Base-by-base conservation (phyloP, 2,113 vertebrate species). In the Furnarius figulus region DNA sequence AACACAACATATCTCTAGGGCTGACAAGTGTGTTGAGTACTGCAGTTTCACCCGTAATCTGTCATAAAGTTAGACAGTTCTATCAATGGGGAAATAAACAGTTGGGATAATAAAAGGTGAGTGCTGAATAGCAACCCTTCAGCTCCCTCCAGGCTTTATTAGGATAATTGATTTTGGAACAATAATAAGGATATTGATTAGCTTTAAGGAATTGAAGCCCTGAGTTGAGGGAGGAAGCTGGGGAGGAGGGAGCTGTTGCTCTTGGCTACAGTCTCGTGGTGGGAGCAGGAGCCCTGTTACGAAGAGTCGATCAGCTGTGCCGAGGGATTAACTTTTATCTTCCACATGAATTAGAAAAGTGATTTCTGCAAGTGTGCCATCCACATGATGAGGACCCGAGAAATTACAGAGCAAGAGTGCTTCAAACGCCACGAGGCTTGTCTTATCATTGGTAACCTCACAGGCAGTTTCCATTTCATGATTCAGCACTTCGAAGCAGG, bases 141-240 rank as follows among this genome's bases (percentile, higher is more conserved):
- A 70, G 89, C 76, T 97, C 93, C 98, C 98, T 98, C 96, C 95
- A 98, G 97, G 97, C 97, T 97, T 98, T 98, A 98, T 98, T 98
- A 97, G 98, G 98, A 98, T 98, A 98, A 98, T 99, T 98, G 98
- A 99, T 98, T 98, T 98, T 97, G 97, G 98, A 97, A 97, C 98
- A 98, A 98, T 98, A 99, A 99, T 98, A 98, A 98, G 98, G 98
- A n/a, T 98, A 99, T 98, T 98, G 98, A 98, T 98, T 98, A 98
- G 58, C 93, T 93, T 93, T 83, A 97, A 97, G 96, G 97, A 97
- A 98, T 97, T 97, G 92, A 98, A 97, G 96, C 93, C 88, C 76
- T 76, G 89, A 53, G 71, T 16, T 59, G 91, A 97, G 90, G 78
- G 95, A 85, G 88, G 89, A 76, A 93, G 75, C 86, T 59, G 56